phyloP scores from a whole-genome alignment of 2,888 invertebrate species.

The Acanthosepion lycidas region DNA sequence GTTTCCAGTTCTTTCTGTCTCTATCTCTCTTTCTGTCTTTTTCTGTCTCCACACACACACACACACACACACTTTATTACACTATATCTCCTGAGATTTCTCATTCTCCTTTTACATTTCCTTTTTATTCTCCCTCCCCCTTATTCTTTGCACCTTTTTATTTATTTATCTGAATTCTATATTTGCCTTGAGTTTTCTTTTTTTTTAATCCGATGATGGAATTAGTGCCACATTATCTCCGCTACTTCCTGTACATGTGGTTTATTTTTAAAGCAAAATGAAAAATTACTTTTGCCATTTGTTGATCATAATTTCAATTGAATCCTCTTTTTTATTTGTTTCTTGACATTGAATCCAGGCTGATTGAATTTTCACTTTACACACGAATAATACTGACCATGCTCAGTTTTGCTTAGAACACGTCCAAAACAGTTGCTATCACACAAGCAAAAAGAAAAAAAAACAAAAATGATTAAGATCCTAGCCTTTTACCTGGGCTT shows the following conservation, averaged over 20 bases:
- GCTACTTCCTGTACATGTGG: background rate
- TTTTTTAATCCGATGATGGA: background rate
- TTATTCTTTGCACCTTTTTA: background rate
- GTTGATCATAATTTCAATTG: background rate
- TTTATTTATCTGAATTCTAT: background rate
- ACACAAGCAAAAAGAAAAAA: too few relatives aligned
- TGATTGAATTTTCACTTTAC: background rate
- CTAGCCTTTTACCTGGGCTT: too few relatives aligned
- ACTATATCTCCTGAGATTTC: too few relatives aligned
- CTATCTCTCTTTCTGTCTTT: background rate
- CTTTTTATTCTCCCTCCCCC: background rate
- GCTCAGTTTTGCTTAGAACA: too few relatives aligned
- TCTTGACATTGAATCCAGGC: background rate
- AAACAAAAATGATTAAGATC: too few relatives aligned
- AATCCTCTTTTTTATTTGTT: background rate
- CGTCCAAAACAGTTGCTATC: too few relatives aligned
- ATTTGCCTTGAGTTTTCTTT: too few relatives aligned
- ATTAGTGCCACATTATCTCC: background rate
- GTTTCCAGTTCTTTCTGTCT: background rate
- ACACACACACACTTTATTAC: too few relatives aligned
- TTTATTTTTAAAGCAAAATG: background rate
- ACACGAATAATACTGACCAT: too few relatives aligned
- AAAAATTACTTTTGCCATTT: conserved; percentile 20
- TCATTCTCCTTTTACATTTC: background rate
- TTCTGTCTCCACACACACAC: background rate